A percentile compares a stretch with the other conserved stretches of the same genome.
These are phyloP conservation scores for Gorsachius goisagi DNA, from an alignment of 2,113 vertebrate genomes.

Conservation along the genomic window DNA sequence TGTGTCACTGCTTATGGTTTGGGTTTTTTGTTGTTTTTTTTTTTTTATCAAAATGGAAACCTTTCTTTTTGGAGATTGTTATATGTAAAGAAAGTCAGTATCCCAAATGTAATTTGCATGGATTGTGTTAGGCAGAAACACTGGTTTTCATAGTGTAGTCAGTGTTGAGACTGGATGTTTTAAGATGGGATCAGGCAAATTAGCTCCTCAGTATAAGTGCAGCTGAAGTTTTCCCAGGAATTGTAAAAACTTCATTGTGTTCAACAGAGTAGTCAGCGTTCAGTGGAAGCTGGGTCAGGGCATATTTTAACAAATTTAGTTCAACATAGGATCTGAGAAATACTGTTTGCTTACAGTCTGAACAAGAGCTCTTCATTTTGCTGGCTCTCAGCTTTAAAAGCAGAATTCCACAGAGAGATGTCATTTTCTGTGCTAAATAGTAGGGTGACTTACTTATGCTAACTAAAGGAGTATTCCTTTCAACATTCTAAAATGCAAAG, in stretches of 20 bases:
- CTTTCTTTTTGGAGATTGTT: background rate
- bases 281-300: background rate
- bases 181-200: background rate
- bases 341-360: background rate
- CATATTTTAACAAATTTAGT: background rate
- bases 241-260: background rate
- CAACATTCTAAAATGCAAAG: background rate
- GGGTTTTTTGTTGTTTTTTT: too few species aligned
- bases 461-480: background rate
- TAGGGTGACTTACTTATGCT: background rate
- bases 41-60: background rate
- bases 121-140: background rate
- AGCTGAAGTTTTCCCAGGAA: background rate
- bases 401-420: background rate
- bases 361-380: background rate
- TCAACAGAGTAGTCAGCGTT: background rate
- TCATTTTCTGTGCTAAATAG: background rate
- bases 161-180: background rate
- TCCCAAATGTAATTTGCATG: background rate
- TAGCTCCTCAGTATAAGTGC: background rate
- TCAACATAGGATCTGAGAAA: background rate
- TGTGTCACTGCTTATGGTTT: background rate
- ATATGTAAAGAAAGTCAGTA: background rate
- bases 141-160: background rate
- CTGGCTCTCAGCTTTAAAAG: background rate